Percentiles rank a stretch among this genome's conserved stretches.
These are phyloP conservation scores for Peribatodes rhomboidaria DNA, from an alignment of 2,888 invertebrate species.

Conservation along the genomic window DNA sequence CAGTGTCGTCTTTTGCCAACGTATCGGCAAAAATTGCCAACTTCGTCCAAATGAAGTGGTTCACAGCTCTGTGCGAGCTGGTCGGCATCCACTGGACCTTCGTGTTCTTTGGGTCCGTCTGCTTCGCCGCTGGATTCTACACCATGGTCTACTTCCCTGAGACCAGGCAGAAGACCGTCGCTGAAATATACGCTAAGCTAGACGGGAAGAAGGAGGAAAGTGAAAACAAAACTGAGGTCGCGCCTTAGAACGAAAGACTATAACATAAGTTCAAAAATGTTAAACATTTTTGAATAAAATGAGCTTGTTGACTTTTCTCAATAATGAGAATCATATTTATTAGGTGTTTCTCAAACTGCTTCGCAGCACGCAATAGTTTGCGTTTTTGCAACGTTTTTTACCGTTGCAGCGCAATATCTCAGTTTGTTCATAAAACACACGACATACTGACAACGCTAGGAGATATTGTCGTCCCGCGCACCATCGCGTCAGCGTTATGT, in stretches of 20 bases:
- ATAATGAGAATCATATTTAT: conserved; percentile 7
- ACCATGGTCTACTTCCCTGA: conserved; percentile 74
- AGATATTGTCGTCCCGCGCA: too few species aligned
- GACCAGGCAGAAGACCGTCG: conserved; percentile 73
- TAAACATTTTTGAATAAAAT: not conserved
- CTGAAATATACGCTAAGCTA: conserved; percentile 75
- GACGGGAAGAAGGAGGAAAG: conserved; percentile 54
- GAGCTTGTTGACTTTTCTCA: conserved; percentile 2
- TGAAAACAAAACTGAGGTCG: conserved; percentile 57
- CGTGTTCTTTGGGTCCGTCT: conserved; percentile 72
- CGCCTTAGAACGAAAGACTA: conserved; percentile 47
- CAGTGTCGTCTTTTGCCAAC: conserved; percentile 78
- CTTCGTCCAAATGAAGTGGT: conserved; percentile 81
- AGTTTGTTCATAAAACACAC: too few species aligned
- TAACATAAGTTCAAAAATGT: not conserved
- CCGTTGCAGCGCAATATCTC: too few species aligned
- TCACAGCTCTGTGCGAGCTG: conserved; percentile 69
- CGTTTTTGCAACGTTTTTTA: too few species aligned
- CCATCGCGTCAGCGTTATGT: too few species aligned
- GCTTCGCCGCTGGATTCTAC: conserved; percentile 72
- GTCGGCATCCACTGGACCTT: conserved; percentile 81
- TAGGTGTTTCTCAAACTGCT: not conserved
- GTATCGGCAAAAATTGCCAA: conserved; percentile 79
- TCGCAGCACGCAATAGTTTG: not conserved
- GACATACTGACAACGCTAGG: too few species aligned